Conservation (phyloP, 2,113 vertebrate species). For the Bagarius yarrelli region DNA sequence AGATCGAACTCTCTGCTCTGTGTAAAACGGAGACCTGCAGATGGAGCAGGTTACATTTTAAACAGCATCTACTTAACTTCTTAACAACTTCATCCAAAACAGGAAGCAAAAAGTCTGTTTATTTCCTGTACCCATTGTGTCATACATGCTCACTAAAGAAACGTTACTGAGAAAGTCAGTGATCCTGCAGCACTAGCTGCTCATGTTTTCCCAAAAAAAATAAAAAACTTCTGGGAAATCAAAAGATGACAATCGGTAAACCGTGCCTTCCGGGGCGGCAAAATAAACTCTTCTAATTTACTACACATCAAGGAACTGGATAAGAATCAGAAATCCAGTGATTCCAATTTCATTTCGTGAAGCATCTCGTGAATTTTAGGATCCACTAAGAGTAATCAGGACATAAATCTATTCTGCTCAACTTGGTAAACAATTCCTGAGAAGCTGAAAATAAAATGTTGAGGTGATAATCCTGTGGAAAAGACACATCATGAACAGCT, state of each 20-base stretch:
- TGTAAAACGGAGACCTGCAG: background rate
- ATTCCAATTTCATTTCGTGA: background rate
- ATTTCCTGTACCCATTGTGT: constrained; percentile 62
- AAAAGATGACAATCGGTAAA: constrained; percentile 8
- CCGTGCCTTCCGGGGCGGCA: background rate
- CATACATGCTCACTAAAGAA: constrained; percentile 39
- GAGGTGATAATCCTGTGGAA: too few species aligned
- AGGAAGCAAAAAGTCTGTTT: constrained; percentile 64
- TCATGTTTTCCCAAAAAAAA: background rate
- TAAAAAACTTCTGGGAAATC: background rate
- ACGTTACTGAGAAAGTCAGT: constrained; percentile 2
- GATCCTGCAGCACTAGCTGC: constrained; percentile 7
- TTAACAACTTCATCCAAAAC: constrained; percentile 50
- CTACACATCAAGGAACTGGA: background rate
- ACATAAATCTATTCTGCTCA: background rate
- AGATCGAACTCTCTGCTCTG: background rate
- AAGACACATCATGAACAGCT: background rate
- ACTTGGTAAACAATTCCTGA: background rate
- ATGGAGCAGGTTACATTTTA: background rate
- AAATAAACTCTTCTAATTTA: background rate
- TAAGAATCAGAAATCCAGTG: background rate
- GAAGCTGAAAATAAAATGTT: background rate
- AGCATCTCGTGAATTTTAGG: background rate
- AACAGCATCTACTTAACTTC: background rate
- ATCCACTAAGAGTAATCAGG: background rate